Evolutionary conservation across 2,888 invertebrate species (phyloP).

Genomic region (Pantelozetes paolii): DNA sequence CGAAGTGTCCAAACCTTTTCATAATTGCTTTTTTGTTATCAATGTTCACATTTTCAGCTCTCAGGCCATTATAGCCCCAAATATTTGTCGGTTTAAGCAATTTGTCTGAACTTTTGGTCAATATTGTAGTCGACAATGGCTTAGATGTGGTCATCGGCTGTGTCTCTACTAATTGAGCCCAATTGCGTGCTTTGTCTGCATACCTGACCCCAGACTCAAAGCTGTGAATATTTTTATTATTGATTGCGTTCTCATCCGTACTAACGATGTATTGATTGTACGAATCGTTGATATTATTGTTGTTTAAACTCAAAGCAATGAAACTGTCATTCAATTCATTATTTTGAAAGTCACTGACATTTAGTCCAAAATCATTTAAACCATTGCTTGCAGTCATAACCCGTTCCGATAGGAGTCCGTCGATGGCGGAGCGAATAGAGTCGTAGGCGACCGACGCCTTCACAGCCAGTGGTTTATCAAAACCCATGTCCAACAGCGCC

Average conservation of each 20-base stretch:
- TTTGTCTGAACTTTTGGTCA: neutral
- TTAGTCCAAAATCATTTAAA: neutral
- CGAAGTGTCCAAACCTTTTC: constrained; percentile 35
- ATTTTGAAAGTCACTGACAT: neutral
- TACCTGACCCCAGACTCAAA: neutral
- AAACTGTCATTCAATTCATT: neutral
- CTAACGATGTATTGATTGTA: neutral
- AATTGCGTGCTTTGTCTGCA: constrained; percentile 13
- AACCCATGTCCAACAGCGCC: constrained; percentile 22
- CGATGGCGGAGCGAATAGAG: neutral
- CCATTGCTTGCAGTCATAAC: neutral
- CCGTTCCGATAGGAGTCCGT: neutral
- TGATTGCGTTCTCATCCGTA: neutral
- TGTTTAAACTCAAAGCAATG: neutral
- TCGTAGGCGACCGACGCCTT: neutral
- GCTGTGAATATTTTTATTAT: neutral
- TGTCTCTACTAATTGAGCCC: neutral
- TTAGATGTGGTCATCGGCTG: neutral
- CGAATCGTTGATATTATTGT: neutral
- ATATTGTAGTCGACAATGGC: neutral
- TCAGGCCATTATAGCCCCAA: constrained; percentile 43
- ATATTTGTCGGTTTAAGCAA: constrained; percentile 41
- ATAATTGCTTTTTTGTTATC: constrained; percentile 27
- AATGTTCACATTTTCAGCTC: constrained; percentile 38
- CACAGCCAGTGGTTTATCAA: constrained; percentile 10